Conservation (phyloP, 64 coral and sea anemone genomes). For the Montipora foliosa region DNA sequence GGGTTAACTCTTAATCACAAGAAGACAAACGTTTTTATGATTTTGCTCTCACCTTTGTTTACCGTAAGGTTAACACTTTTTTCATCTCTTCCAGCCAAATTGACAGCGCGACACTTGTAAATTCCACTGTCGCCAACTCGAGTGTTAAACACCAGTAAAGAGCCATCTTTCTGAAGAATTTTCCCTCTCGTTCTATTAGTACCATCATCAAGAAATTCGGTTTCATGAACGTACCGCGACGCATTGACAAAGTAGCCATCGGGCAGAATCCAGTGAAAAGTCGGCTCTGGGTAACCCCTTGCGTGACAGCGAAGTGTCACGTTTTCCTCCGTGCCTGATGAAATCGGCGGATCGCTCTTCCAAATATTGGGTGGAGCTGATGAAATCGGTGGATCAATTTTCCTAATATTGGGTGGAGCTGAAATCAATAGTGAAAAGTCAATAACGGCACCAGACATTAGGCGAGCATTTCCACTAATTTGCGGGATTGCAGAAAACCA, state of each 20-base stretch:
- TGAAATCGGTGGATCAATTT: not conserved
- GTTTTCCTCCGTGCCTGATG: constrained; percentile 16
- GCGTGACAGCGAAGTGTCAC: constrained; percentile 51
- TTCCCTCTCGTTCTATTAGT: constrained; percentile 1
- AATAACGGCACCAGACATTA: no score
- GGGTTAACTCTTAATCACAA: no score
- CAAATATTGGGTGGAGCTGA: constrained; percentile 33
- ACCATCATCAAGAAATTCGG: constrained; percentile 30
- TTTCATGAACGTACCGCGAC: not conserved
- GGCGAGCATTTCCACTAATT: no score
- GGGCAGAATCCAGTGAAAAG: constrained; percentile 27
- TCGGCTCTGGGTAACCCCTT: constrained; percentile 33
- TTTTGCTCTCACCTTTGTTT: constrained; percentile 57
- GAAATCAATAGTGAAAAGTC: no score
- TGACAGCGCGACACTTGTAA: constrained; percentile 72
- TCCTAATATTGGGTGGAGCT: no score
- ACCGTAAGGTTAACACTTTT: constrained; percentile 47
- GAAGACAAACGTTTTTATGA: no score
- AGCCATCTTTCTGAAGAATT: constrained; percentile 51
- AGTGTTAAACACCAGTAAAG: constrained; percentile 53
- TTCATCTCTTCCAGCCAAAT: constrained; percentile 41
- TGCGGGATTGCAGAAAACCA: no score
- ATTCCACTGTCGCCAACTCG: constrained; percentile 57
- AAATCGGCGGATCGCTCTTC: not conserved
- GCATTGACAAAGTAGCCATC: not conserved